phyloP scores from a whole-genome alignment of 2,113 vertebrate genomes.

The Columba livia region DNA sequence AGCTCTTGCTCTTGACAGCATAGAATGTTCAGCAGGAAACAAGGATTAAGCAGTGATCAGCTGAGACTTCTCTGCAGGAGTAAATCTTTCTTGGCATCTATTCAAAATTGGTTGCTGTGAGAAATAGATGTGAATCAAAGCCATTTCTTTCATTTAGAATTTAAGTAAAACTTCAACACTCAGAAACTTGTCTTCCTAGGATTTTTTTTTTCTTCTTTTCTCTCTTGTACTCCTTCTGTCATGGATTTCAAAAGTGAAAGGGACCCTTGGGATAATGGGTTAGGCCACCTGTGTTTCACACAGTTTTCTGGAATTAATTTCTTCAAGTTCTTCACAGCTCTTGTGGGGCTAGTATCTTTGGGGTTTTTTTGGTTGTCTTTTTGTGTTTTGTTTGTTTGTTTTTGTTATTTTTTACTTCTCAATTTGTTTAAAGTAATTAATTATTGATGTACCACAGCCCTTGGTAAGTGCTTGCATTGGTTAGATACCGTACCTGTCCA shows the following conservation, averaged over 20 bases:
- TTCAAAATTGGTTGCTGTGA: constrained; percentile 20
- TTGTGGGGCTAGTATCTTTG: neutral
- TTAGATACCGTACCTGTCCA: neutral
- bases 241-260: neutral
- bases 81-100: constrained; percentile 27
- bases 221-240: neutral
- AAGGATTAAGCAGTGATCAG: constrained; percentile 21
- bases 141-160: neutral
- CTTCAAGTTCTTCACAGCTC: neutral
- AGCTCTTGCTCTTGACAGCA: neutral
- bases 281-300: neutral
- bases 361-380: too few relatives aligned
- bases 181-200: neutral
- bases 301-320: neutral
- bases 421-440: neutral
- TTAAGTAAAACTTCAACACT: constrained; percentile 12
- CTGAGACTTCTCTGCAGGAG: constrained; percentile 8
- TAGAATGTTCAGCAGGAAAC: constrained; percentile 16
- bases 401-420: neutral
- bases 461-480: neutral
- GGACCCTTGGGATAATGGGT: neutral
- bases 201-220: neutral
- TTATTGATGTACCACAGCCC: neutral
- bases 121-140: neutral
- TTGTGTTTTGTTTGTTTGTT: neutral